These are phyloP conservation scores for Polypterus bichir DNA, from an alignment of 2,113 vertebrate species.

Conservation along the genomic window DNA sequence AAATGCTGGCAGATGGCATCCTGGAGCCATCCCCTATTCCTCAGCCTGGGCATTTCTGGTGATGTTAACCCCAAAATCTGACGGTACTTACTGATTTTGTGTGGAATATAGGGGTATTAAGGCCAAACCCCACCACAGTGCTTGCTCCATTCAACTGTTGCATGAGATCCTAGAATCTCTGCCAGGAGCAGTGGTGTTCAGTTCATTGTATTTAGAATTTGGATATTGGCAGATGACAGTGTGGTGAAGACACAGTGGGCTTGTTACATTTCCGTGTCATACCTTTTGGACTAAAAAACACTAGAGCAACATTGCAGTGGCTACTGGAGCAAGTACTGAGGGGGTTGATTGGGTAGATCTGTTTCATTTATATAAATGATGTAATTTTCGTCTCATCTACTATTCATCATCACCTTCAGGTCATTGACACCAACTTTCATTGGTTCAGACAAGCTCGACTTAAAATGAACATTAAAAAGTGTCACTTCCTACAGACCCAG, in stretches of 20 bases:
- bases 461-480: not conserved
- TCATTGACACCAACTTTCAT: not conserved
- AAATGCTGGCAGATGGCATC: no score
- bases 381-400: not conserved
- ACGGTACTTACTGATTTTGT: no score
- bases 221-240: not conserved
- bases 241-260: not conserved
- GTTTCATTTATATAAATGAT: not conserved
- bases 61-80: no score
- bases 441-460: not conserved
- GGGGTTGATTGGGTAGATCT: not conserved
- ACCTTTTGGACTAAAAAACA: not conserved
- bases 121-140: no score
- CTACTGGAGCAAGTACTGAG: no score
- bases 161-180: no score
- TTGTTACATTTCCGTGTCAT: not conserved
- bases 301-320: no score
- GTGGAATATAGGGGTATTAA: no score
- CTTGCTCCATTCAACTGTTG: no score
- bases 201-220: not conserved
- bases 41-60: no score
- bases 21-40: no score
- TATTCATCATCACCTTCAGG: not conserved
- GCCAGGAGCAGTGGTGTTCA: not conserved
- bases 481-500: not conserved